A percentile compares a stretch with the other conserved stretches of the same genome.
These are phyloP conservation scores for Pardalotus punctatus DNA, from an alignment of 2,113 vertebrate genomes.

Conservation along the genomic window DNA sequence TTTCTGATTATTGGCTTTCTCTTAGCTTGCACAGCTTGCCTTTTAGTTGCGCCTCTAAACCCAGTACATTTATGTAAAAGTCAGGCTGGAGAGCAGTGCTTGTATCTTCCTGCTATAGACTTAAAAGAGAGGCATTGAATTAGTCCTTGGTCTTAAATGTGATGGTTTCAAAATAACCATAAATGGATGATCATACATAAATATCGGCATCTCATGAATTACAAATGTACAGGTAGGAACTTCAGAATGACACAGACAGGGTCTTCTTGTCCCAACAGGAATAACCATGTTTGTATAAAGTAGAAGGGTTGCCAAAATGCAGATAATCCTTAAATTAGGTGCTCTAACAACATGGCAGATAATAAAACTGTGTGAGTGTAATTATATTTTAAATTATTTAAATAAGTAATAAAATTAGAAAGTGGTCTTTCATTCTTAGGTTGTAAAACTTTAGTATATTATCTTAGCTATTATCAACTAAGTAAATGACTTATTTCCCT, in stretches of 20 bases:
- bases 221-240: not conserved
- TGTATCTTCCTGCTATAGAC: not conserved
- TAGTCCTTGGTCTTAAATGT: not conserved
- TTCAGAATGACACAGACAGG: not conserved
- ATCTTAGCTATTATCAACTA: not conserved
- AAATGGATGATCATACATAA: not conserved
- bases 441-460: not conserved
- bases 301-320: not conserved
- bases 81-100: not conserved
- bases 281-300: not conserved
- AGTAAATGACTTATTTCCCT: not conserved
- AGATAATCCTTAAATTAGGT: not conserved
- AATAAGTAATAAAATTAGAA: not conserved
- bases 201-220: not conserved
- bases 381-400: not conserved
- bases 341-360: not conserved
- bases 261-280: not conserved
- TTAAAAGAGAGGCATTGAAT: not conserved
- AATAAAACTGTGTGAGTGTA: not conserved
- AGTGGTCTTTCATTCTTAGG: not conserved
- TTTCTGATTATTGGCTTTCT: not conserved
- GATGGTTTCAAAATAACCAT: not conserved
- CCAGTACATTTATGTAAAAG: not conserved
- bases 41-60: not conserved
- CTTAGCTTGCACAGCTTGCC: not conserved